A percentile compares a stretch with the other conserved stretches of the same genome.
phyloP scores from a whole-genome alignment of 1,140 invertebrate genomes.

The Diploscapter pachys region DNA sequence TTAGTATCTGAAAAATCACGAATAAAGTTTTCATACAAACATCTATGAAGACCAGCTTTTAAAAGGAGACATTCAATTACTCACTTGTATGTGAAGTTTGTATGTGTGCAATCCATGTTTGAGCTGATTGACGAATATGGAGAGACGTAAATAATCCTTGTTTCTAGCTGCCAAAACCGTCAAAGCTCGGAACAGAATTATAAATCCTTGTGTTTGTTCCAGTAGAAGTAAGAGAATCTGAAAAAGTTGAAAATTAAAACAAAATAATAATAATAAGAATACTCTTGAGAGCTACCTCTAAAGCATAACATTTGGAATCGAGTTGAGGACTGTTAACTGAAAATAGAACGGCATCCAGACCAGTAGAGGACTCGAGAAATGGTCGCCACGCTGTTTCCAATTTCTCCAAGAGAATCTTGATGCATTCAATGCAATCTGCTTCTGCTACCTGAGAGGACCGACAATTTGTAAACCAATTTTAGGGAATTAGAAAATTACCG shows the following conservation, averaged over 20 bases:
- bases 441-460: constrained; percentile 35
- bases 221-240: constrained; percentile 41
- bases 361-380: constrained; percentile 39
- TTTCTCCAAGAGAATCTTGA: constrained; percentile 43
- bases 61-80: constrained; percentile 5
- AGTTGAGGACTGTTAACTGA: constrained; percentile 45
- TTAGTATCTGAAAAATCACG: constrained; percentile 31
- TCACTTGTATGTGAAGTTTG: constrained; percentile 43
- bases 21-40: too few relatives aligned
- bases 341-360: constrained; percentile 44
- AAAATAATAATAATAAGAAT: constrained; percentile 12
- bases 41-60: neutral
- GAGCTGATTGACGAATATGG: constrained; percentile 39
- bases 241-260: constrained; percentile 2
- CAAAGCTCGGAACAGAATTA: constrained; percentile 35
- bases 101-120: constrained; percentile 44
- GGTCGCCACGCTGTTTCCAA: constrained; percentile 27
- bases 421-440: constrained; percentile 45
- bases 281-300: constrained; percentile 32
- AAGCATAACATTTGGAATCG: constrained; percentile 46
- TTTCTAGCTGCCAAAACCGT: constrained; percentile 41
- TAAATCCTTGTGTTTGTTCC: constrained; percentile 42
- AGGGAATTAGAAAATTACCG: constrained; percentile 21
- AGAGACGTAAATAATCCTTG: constrained; percentile 38
- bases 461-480: neutral